These are phyloP conservation scores for Halocynthia roretzi DNA, from an alignment of 23 tunicate genomes.

Conservation along the genomic window DNA sequence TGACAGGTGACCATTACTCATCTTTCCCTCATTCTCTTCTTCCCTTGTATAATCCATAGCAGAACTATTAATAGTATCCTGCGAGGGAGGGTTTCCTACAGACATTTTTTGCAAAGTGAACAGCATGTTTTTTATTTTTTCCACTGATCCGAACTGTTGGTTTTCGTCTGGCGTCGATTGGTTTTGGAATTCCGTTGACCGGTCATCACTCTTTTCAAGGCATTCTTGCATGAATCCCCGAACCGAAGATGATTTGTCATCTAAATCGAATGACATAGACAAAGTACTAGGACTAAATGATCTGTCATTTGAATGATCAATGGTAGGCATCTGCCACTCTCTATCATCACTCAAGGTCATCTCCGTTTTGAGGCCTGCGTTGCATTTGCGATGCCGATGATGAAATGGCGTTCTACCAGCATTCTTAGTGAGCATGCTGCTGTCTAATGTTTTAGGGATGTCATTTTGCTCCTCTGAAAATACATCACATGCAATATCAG, in stretches of 20 bases:
- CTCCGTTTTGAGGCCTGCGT: background rate
- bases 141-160: background rate
- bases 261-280: background rate
- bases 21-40: background rate
- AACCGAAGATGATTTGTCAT: background rate
- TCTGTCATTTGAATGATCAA: background rate
- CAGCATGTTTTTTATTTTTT: constrained; percentile 3
- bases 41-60: background rate
- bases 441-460: too few species aligned
- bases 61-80: background rate
- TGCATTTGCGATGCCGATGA: background rate
- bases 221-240: constrained; percentile 1
- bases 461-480: too few species aligned
- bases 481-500: too few species aligned
- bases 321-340: background rate
- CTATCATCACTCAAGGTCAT: background rate
- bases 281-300: background rate
- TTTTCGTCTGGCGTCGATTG: too few species aligned
- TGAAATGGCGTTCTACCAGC: constrained; percentile 9
- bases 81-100: background rate
- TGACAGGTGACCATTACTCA: background rate
- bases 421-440: background rate
- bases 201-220: background rate
- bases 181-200: too few species aligned
- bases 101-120: background rate